phyloP scores from a whole-genome alignment of 1,140 invertebrate genomes.

The Colletes gigas region DNA sequence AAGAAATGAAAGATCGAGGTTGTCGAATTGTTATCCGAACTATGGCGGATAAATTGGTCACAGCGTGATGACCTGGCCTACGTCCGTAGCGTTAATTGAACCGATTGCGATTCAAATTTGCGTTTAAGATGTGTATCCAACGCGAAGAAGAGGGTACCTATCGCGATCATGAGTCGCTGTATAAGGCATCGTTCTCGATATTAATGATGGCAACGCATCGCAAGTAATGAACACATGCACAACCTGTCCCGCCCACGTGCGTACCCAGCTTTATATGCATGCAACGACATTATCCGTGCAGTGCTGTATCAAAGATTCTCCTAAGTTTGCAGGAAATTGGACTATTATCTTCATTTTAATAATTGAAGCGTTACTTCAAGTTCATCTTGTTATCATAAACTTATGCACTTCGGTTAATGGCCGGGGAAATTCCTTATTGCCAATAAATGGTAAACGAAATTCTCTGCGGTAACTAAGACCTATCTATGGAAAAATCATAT shows the following conservation, averaged over 20 bases:
- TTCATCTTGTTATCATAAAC: not conserved
- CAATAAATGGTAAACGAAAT: not conserved
- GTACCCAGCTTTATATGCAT: slow-evolving; percentile 20
- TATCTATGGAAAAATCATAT: not conserved
- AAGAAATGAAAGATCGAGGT: too few species aligned
- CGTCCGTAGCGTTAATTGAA: slow-evolving; percentile 40
- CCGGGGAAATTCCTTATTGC: not conserved
- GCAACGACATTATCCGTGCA: slow-evolving; percentile 38
- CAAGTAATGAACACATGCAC: slow-evolving; percentile 60
- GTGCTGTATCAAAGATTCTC: slow-evolving; percentile 16
- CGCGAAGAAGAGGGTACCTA: slow-evolving; percentile 4
- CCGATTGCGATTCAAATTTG: slow-evolving; percentile 33
- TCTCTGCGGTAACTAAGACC: not conserved
- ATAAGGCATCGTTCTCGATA: slow-evolving; percentile 60
- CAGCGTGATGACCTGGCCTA: not conserved
- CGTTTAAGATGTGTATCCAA: slow-evolving; percentile 2
- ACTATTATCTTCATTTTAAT: slow-evolving; percentile 17
- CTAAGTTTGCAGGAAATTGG: slow-evolving; percentile 11
- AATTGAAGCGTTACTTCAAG: not conserved
- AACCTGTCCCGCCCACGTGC: slow-evolving; percentile 63
- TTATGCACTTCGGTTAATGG: not conserved
- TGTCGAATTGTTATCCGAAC: not conserved
- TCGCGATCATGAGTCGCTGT: slow-evolving; percentile 28
- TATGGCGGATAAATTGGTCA: not conserved
- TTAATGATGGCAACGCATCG: slow-evolving; percentile 62